Evolutionary conservation across 2,113 vertebrate genomes (phyloP).

Genomic region (Dendrocopos noguchii): DNA sequence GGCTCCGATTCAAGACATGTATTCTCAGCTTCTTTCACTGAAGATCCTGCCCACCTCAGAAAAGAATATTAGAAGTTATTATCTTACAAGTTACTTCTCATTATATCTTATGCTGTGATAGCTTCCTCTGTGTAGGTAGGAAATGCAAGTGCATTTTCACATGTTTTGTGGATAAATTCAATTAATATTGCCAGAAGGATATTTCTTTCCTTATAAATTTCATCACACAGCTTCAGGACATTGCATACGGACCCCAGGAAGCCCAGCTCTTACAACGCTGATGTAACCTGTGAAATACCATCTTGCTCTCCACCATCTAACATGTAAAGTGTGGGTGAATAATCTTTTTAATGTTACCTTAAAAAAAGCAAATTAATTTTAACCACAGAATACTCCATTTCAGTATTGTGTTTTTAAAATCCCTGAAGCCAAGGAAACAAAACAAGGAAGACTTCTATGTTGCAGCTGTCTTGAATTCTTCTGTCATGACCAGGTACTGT

Average conservation of each 20-base stretch:
- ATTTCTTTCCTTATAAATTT: neutral
- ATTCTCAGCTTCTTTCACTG: neutral
- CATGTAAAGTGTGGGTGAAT: neutral
- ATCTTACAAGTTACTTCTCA: neutral
- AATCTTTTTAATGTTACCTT: neutral
- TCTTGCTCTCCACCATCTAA: neutral
- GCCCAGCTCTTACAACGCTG: neutral
- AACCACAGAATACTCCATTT: neutral
- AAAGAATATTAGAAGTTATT: neutral
- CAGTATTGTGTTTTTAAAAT: neutral
- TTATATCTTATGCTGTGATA: neutral
- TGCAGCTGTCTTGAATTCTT: neutral
- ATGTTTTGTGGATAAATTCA: neutral
- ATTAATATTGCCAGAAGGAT: neutral
- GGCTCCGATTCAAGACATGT: neutral
- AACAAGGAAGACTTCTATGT: neutral
- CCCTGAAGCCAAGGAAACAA: neutral
- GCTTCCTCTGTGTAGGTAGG: neutral
- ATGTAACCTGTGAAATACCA: neutral
- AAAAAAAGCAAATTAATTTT: neutral
- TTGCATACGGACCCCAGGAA: neutral
- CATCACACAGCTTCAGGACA: neutral
- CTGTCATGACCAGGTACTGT: neutral
- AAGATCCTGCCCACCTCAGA: neutral
- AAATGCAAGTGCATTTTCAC: neutral